phyloP scores from a whole-genome alignment of 2,113 vertebrate species.

The Elanoides forficatus region DNA sequence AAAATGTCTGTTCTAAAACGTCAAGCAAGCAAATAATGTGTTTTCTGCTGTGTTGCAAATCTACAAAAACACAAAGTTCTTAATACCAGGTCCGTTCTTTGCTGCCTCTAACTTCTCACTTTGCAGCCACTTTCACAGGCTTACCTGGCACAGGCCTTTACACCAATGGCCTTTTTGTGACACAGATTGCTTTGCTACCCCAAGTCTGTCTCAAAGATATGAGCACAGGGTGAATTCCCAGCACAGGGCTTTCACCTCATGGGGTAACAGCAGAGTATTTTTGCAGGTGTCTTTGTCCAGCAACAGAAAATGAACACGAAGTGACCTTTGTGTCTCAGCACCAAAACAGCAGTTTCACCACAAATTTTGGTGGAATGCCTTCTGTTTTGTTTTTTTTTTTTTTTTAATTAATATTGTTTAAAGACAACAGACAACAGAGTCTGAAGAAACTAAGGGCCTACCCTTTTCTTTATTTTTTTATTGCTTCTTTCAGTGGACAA shows the following conservation, averaged over 20 bases:
- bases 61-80: neutral
- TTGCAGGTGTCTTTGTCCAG: neutral
- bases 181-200: neutral
- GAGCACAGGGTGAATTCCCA: neutral
- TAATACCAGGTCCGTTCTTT: neutral
- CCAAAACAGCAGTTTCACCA: neutral
- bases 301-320: neutral
- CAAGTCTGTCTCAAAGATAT: neutral
- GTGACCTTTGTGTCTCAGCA: neutral
- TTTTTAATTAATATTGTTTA: neutral
- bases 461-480: neutral
- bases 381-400: neutral
- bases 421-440: neutral
- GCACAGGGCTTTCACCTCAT: neutral
- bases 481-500: neutral
- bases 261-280: neutral
- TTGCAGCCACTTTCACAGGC: neutral
- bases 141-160: neutral
- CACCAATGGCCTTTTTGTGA: neutral
- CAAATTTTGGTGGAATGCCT: neutral
- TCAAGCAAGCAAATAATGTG: neutral
- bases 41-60: neutral
- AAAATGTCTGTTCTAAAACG: neutral
- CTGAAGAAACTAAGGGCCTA: neutral
- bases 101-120: neutral